These are phyloP conservation scores for Hypomecis atomaria DNA, from an alignment of 2,888 invertebrate species.

Conservation along the genomic window DNA sequence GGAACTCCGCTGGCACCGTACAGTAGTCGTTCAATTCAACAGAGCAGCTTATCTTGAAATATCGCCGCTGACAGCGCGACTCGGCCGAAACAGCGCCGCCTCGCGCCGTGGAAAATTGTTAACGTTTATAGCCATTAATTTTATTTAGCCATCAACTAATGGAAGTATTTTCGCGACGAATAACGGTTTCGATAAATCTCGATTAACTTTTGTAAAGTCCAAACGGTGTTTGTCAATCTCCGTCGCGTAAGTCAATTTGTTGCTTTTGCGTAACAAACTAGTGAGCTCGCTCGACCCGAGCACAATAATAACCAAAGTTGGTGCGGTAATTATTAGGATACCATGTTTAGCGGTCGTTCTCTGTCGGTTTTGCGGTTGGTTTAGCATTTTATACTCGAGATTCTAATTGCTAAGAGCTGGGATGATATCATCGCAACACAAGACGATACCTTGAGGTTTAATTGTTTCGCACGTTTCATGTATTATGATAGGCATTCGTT, in stretches of 20 bases:
- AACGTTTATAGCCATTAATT: conserved; percentile 64
- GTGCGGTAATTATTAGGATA: conserved; percentile 60
- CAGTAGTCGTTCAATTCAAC: conserved; percentile 47
- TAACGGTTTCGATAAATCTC: conserved; percentile 49
- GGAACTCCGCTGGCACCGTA: conserved; percentile 61
- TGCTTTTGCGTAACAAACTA: conserved; percentile 49
- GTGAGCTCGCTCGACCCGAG: conserved; percentile 47
- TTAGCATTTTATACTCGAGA: conserved; percentile 50
- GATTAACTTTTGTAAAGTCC: conserved; percentile 34
- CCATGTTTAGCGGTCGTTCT: conserved; percentile 55
- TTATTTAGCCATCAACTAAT: conserved; percentile 60
- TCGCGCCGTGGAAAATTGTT: conserved; percentile 62
- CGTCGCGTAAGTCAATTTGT: conserved; percentile 40
- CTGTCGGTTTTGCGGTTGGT: conserved; percentile 51
- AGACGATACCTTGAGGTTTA: conserved; percentile 28
- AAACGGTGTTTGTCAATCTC: conserved; percentile 45
- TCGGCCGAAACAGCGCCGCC: conserved; percentile 52
- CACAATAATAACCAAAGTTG: conserved; percentile 50
- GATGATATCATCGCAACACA: conserved; percentile 52
- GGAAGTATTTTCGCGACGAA: conserved; percentile 53
- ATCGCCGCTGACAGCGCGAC: conserved; percentile 70
- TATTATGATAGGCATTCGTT: conserved; percentile 29
- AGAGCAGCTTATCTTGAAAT: conserved; percentile 76
- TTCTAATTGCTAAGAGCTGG: conserved; percentile 47
- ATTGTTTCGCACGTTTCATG: conserved; percentile 36